phyloP scores from a whole-genome alignment of 2,113 vertebrate species.

The Lepus europaeus region DNA sequence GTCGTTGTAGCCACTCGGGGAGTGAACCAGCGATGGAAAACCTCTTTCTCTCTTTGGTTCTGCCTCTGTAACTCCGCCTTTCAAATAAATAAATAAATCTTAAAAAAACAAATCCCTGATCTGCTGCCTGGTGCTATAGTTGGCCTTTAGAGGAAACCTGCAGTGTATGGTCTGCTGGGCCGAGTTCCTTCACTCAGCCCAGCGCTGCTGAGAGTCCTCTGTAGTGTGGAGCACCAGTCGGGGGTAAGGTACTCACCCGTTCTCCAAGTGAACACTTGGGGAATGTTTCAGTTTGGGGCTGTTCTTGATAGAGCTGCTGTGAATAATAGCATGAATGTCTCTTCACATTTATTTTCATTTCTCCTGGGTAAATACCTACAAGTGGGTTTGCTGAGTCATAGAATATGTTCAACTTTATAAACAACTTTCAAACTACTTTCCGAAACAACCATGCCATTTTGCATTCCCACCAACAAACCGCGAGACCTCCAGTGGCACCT shows the following conservation, averaged over 20 bases:
- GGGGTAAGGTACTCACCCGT: not conserved
- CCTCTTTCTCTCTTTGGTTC: too few species aligned
- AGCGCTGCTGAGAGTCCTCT: not conserved
- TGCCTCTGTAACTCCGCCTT: too few species aligned
- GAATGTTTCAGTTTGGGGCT: not conserved
- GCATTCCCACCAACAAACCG: not conserved
- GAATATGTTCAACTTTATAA: not conserved
- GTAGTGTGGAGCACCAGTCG: not conserved
- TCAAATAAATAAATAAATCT: too few species aligned
- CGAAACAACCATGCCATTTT: not conserved
- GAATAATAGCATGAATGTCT: not conserved
- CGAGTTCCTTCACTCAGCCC: not conserved
- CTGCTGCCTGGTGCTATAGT: not conserved
- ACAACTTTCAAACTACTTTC: not conserved
- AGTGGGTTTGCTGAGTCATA: not conserved
- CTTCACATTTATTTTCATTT: not conserved
- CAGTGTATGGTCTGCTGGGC: not conserved
- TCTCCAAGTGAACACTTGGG: not conserved
- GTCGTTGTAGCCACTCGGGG: too few species aligned
- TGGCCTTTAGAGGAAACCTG: not conserved
- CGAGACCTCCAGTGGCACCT: not conserved
- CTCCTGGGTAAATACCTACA: not conserved
- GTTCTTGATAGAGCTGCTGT: not conserved
- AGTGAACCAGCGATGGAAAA: too few species aligned
- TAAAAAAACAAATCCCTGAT: not conserved